A percentile compares a stretch with the other conserved stretches of the same genome.
These are phyloP conservation scores for Cyprichromis sp. DNA, from an alignment of 2,113 vertebrate genomes.

Conservation along the genomic window DNA sequence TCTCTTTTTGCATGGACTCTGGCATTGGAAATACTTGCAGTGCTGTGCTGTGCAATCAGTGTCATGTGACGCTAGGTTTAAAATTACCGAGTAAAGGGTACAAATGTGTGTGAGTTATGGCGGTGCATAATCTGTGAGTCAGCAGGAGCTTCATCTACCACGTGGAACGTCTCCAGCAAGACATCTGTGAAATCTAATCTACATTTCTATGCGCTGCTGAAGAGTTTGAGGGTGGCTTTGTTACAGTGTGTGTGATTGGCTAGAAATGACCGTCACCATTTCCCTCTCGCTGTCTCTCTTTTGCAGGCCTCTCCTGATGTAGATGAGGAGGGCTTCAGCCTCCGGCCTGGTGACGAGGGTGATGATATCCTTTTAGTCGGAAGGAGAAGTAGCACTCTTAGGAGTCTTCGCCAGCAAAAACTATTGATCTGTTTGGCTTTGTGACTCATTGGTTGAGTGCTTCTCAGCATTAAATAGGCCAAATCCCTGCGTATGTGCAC, in stretches of 20 bases:
- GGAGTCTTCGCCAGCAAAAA: background rate
- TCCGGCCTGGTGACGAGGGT: constrained; percentile 84
- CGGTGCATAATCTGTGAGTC: constrained; percentile 6
- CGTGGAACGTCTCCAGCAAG: background rate
- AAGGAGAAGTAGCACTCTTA: background rate
- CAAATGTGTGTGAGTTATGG: background rate
- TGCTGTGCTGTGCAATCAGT: background rate
- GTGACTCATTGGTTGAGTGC: constrained; percentile 17
- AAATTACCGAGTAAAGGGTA: background rate
- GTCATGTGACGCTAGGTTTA: background rate
- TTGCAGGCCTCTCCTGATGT: constrained; percentile 89
- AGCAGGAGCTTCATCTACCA: constrained; percentile 13
- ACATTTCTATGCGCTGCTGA: background rate
- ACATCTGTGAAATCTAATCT: constrained; percentile 22
- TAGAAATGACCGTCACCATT: background rate
- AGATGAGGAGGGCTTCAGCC: constrained; percentile 96
- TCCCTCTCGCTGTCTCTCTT: background rate
- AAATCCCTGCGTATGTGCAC: constrained; percentile 3
- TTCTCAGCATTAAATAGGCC: constrained; percentile 21
- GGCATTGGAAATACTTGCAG: background rate
- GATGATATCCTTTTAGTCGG: constrained; percentile 86
- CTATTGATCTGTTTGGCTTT: constrained; percentile 32
- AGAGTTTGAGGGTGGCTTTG: background rate
- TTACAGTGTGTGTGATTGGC: background rate
- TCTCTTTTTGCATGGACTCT: background rate